Base-by-base conservation (phyloP, 2,888 invertebrate genomes). In the Hirtodrosophila cameraria region DNA sequence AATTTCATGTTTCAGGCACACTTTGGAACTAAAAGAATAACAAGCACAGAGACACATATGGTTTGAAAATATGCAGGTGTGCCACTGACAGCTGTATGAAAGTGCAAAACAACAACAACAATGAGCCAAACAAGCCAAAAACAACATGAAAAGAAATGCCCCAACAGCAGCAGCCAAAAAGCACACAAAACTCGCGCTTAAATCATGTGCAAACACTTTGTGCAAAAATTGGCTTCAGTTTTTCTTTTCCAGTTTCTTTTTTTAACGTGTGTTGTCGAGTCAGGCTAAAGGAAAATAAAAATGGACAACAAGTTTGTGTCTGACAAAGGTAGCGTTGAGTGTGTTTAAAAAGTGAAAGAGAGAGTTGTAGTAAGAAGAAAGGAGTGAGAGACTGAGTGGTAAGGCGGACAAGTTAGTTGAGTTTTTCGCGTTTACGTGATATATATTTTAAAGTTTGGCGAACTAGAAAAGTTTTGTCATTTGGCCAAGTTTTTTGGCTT, bases 181-280 rank as follows among this genome's bases (percentile, higher is more conserved):
- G 57, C 60, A 75, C n/a, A 20, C 38, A 50, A 50, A 63, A 53
- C 38, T 50, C 38, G 18, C 59, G 63, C 46, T 23, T 63, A 83
- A 80, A 86, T 72, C 76, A 79, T 79, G 69, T 64, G 63, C 46
- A 80, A 79, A 62, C 50, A 69, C 62, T 83, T 75, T 62, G 69
- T 57, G 73, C 53, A 42, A 48, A 71, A 79, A 83, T 75, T 68
- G 52, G 49, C 63, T 65, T n/a, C n/a, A n/a, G 39, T 3, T 53
- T 13, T 30, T 63, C 15, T 48, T 23, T 43, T 43, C 11, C 8
- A 8, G 9, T 30, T 28, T 45, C n/a, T 30, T 28, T 45, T 23
- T 36, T n/a, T 18, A 11, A 16, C 35, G n/a, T 38, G 12, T 36
- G 27, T 20, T 33, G 25, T 27, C 13, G 28, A 23, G 8, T 13